These are phyloP conservation scores for Microctenopoma lineatum DNA, from an alignment of 2,797 vertebrate species.

Conservation along the genomic window DNA sequence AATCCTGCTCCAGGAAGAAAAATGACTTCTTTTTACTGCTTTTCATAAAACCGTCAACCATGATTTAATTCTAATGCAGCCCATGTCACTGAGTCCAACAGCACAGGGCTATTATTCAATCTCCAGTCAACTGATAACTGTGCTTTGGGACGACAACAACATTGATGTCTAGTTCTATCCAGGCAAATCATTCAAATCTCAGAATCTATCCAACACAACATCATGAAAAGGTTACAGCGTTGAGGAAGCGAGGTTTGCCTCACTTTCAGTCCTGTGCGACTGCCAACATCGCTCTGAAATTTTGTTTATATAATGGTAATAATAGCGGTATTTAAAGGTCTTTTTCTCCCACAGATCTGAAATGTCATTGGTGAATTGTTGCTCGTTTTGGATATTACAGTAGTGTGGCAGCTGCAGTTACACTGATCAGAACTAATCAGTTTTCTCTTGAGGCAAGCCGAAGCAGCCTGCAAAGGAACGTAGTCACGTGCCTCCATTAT, in stretches of 20 bases:
- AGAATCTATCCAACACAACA: neutral
- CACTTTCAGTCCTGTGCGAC: neutral
- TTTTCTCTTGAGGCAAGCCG: neutral
- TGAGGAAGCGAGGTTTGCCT: neutral
- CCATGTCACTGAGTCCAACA: neutral
- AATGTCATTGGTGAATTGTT: too few relatives aligned
- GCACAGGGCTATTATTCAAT: conserved; percentile 1
- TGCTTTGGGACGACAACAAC: neutral
- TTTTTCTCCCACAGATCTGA: neutral
- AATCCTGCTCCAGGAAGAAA: neutral
- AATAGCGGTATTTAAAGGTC: neutral
- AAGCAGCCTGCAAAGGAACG: conserved; percentile 2
- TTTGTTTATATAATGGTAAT: neutral
- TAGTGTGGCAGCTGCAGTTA: too few relatives aligned
- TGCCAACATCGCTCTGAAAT: neutral
- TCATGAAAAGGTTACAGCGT: neutral
- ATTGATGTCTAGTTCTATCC: conserved; percentile 1
- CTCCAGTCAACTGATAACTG: neutral
- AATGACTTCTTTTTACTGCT: neutral
- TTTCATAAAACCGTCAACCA: neutral
- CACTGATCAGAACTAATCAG: too few relatives aligned
- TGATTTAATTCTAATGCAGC: too few relatives aligned
- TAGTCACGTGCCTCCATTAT: conserved; percentile 27
- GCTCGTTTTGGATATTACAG: too few relatives aligned
- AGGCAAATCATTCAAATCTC: neutral